Evolutionary conservation across 2,888 invertebrate genomes (phyloP).

Genomic region (Matsumyia berberina): DNA sequence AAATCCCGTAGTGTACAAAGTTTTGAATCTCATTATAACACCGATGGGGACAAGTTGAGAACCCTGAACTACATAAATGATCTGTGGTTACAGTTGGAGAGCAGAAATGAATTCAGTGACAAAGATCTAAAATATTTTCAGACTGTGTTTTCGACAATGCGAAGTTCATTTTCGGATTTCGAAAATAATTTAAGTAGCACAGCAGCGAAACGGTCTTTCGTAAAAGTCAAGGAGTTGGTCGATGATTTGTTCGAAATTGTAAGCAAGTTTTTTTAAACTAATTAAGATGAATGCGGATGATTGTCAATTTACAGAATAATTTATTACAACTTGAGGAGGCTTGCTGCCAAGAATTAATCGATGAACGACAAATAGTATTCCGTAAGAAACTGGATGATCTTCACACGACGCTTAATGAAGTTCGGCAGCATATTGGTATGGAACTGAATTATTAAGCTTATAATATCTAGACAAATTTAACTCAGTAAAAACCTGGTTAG

Average conservation of each 20-base stretch:
- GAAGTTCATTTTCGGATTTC: constrained; percentile 55
- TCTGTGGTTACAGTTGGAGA: constrained; percentile 67
- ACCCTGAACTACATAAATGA: constrained; percentile 69
- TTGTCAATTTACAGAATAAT: constrained; percentile 76
- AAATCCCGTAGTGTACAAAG: constrained; percentile 82
- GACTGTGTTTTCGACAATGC: constrained; percentile 59
- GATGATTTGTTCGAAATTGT: constrained; percentile 66
- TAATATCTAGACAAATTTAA: too few species aligned
- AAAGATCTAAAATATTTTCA: constrained; percentile 47
- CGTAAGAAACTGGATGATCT: constrained; percentile 81
- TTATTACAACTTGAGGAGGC: constrained; percentile 82
- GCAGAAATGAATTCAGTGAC: constrained; percentile 60
- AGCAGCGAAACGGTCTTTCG: constrained; percentile 52
- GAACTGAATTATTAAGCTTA: neutral
- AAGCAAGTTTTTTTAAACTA: neutral
- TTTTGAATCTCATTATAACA: constrained; percentile 80
- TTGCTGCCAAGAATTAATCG: constrained; percentile 82
- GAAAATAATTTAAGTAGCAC: constrained; percentile 48
- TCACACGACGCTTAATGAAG: constrained; percentile 80
- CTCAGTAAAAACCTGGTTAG: neutral
- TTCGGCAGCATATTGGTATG: constrained; percentile 82
- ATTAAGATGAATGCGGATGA: neutral
- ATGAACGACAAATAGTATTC: constrained; percentile 81
- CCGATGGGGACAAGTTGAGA: constrained; percentile 56
- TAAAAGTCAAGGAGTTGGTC: constrained; percentile 64